Base-by-base conservation (phyloP, 1,140 invertebrate genomes). In the Leptonema lineaticorne region DNA sequence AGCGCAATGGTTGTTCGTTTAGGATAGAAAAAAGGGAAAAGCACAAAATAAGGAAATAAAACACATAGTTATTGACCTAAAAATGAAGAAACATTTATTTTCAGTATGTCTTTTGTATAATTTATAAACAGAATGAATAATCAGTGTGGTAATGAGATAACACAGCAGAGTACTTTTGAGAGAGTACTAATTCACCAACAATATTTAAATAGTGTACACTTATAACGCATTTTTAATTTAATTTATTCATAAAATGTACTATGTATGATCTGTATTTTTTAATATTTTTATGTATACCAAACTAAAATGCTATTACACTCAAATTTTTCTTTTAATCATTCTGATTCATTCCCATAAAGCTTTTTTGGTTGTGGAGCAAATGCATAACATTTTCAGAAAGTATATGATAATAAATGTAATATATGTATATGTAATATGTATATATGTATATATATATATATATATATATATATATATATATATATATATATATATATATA, bases 31-130 rank as follows among this genome's bases (percentile, higher is more conserved):
- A 37, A 2, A 6, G 7, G 30, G 59, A 33, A 20, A 27, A 24
- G 33, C 29, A 29, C 27, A 16, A 30, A 37, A 24, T 79, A 81
- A n/a, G n/a, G n/a, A n/a, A 81, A 80, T 74, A 81, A 82, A 81
- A 79, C 80, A 77, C 70, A 76, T 79, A 81, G 75, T 80, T 83
- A 82, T 85, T 86, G 85, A 86, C 85, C 85, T 86, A 87, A 86
- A 87, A 87, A 87, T 87, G 85, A 86, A 85, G 85, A 86, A 86
- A 86, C 85, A 86, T 86, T 87, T 87, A 86, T 87, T 87, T 81
- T 82, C 79, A 77, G 81, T 82, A 83, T 83, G 81, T 83, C 82
- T 83, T 83, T 83, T 83, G 81, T 83, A 82, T 81, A 82, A 82
- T 82, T 81, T 78, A 80, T 80, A 82, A 82, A 82, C 80, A 81